phyloP scores from a whole-genome alignment of 64 coral and sea anemone species.

The Pocillopora verrucosa region DNA sequence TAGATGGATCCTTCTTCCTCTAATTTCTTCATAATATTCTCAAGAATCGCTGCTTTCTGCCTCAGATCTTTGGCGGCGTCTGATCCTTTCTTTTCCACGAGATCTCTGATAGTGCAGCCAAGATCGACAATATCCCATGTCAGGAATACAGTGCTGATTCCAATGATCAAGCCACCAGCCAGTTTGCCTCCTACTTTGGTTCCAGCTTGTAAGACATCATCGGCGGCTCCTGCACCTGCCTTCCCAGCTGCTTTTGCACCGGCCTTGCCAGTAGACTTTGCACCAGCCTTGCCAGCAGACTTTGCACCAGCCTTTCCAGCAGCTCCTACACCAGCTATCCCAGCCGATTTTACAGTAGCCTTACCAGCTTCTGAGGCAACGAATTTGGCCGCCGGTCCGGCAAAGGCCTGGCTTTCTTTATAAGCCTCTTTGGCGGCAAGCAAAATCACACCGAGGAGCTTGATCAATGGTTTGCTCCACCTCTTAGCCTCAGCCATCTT shows the following conservation, averaged over 20 bases:
- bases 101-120: background rate
- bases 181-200: background rate
- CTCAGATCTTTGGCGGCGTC: background rate
- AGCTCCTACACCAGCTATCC: background rate
- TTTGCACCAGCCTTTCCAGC: background rate
- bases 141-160: background rate
- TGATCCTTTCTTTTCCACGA: background rate
- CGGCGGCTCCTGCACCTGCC: no score
- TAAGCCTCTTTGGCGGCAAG: no score
- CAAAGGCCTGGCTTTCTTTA: no score
- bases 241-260: background rate
- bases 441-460: background rate
- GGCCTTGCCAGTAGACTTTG: background rate
- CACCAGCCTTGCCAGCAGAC: background rate
- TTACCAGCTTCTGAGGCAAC: background rate
- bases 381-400: no score
- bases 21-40: background rate
- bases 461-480: background rate
- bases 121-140: background rate
- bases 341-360: background rate
- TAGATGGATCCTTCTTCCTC: no score
- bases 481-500: background rate
- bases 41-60: background rate
- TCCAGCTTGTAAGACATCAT: no score
- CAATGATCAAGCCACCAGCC: background rate